Evolutionary conservation across 1,140 invertebrate genomes (phyloP).

Genomic region (Drosophila insularis): DNA sequence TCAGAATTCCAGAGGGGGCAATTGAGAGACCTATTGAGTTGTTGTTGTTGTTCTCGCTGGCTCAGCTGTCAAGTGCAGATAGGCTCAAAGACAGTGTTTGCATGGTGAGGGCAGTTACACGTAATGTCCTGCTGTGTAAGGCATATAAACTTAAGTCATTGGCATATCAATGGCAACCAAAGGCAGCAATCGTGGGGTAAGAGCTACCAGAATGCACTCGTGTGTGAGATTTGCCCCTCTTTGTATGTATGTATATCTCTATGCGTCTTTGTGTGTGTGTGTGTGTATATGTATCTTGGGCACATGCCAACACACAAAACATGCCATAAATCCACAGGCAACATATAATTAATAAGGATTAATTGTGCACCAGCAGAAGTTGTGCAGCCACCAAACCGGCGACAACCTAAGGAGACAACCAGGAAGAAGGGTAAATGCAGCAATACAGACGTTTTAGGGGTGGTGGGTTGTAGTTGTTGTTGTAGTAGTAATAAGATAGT

Average conservation of each 20-base stretch:
- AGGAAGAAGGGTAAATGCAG: conserved; percentile 13
- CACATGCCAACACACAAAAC: conserved; percentile 73
- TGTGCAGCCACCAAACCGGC: conserved; percentile 52
- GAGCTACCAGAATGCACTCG: conserved; percentile 28
- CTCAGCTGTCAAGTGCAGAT: conserved; percentile 64
- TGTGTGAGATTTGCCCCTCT: conserved; percentile 17
- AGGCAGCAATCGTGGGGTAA: conserved; percentile 19
- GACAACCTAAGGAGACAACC: conserved; percentile 27
- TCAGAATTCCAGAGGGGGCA: background rate
- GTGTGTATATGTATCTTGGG: conserved; percentile 48
- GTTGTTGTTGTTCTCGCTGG: conserved; percentile 3
- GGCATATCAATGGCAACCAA: conserved; percentile 45
- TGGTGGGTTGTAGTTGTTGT: background rate
- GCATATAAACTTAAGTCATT: conserved; percentile 8
- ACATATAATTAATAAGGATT: conserved; percentile 78
- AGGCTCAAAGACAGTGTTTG: conserved; percentile 1
- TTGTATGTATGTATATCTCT: conserved; percentile 22
- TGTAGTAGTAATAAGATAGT: conserved; percentile 10
- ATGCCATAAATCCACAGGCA: conserved; percentile 74
- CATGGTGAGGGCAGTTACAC: background rate
- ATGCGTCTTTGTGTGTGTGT: conserved; percentile 25
- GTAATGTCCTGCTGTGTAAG: conserved; percentile 22
- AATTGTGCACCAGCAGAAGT: conserved; percentile 75
- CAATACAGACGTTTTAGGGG: background rate
- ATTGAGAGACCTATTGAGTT: conserved; percentile 26